Conservation (phyloP, 2,888 invertebrate genomes). For the Tortrix viridana region DNA sequence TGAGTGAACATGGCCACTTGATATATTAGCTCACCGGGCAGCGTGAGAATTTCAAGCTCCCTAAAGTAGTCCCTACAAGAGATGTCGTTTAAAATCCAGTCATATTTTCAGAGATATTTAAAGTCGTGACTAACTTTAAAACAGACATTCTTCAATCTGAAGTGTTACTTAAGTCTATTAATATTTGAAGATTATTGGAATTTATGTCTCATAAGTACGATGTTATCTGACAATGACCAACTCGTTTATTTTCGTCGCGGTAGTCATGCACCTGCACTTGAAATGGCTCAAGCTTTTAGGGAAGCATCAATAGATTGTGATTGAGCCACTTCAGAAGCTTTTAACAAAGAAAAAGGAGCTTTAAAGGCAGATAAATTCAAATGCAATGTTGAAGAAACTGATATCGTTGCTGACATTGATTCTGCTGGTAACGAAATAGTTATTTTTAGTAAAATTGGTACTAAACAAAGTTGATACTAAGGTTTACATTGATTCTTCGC, state of each 20-base stretch:
- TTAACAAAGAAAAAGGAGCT: slow-evolving; percentile 47
- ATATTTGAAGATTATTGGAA: slow-evolving; percentile 21
- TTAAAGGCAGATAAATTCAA: slow-evolving; percentile 32
- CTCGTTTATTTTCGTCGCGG: slow-evolving; percentile 80
- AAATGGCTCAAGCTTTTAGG: slow-evolving; percentile 75
- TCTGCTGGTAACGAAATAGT: slow-evolving; percentile 56
- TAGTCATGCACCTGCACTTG: slow-evolving; percentile 81
- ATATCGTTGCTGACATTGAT: slow-evolving; percentile 65
- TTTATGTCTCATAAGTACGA: slow-evolving; percentile 49
- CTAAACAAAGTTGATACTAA: slow-evolving; percentile 44
- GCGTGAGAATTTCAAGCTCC: too few relatives aligned
- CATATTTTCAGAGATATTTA: too few relatives aligned
- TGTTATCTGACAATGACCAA: slow-evolving; percentile 77
- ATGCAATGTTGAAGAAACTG: slow-evolving; percentile 38
- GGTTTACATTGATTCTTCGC: slow-evolving; percentile 46
- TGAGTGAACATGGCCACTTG: too few relatives aligned
- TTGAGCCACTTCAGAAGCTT: slow-evolving; percentile 65
- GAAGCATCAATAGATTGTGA: slow-evolving; percentile 69
- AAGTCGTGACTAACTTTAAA: slow-evolving; percentile 12
- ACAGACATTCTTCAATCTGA: slow-evolving; percentile 5
- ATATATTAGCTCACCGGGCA: too few relatives aligned
- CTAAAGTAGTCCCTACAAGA: too few relatives aligned
- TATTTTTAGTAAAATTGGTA: slow-evolving; percentile 47
- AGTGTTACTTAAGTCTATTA: slow-evolving; percentile 30
- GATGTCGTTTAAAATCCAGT: too few relatives aligned